These are phyloP conservation scores for Lissonota sp. DNA, from an alignment of 2,888 invertebrate genomes.

Conservation along the genomic window DNA sequence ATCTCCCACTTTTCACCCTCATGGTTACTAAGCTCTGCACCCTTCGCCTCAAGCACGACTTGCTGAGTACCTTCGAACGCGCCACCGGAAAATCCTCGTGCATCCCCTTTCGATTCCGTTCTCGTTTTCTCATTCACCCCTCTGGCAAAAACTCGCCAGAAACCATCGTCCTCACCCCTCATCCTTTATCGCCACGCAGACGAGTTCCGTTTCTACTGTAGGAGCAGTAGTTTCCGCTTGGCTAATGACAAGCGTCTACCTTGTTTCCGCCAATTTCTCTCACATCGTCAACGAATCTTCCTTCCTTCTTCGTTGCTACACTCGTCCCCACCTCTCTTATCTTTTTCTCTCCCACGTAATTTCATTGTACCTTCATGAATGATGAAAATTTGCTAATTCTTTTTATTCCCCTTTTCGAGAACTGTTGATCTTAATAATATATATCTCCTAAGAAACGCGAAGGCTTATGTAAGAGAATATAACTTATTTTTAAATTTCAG, in stretches of 20 bases:
- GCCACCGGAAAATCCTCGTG: slow-evolving; percentile 40
- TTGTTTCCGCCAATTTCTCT: slow-evolving; percentile 69
- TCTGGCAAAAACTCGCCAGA: slow-evolving; percentile 29
- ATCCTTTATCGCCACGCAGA: slow-evolving; percentile 71
- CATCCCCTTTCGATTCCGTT: slow-evolving; percentile 35
- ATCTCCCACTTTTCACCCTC: slow-evolving; percentile 69
- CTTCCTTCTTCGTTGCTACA: slow-evolving; percentile 1
- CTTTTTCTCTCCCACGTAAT: background rate
- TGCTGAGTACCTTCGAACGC: slow-evolving; percentile 24
- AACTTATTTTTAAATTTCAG: no score
- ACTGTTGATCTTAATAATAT: no score
- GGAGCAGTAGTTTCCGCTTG: slow-evolving; percentile 76
- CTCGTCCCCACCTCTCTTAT: background rate
- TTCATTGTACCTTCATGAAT: slow-evolving; percentile 16
- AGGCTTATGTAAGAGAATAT: no score
- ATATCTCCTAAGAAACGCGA: no score
- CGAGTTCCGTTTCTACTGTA: slow-evolving; percentile 76
- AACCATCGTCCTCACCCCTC: slow-evolving; percentile 32
- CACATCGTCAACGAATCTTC: slow-evolving; percentile 48
- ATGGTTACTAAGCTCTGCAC: slow-evolving; percentile 14
- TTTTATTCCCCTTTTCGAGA: background rate
- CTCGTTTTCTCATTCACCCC: slow-evolving; percentile 32
- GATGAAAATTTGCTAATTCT: slow-evolving; percentile 24
- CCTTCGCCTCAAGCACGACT: background rate
- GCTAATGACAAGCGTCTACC: slow-evolving; percentile 78